Conservation (phyloP, 2,113 vertebrate genomes). For the Halcyon malimbica region DNA sequence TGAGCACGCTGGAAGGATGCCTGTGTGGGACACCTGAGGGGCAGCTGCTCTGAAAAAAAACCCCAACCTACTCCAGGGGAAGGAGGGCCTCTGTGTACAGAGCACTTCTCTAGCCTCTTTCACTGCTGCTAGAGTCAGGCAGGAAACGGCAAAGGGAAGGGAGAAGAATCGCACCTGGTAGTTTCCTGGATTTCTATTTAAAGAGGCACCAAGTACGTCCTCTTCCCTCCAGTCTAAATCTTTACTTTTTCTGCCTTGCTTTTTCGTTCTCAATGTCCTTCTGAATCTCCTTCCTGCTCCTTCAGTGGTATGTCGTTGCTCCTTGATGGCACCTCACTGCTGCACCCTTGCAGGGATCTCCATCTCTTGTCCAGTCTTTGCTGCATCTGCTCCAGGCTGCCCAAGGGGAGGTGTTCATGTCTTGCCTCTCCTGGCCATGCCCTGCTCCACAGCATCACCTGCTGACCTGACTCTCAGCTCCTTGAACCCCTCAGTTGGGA, state of each 20-base stretch:
- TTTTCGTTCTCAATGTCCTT: neutral
- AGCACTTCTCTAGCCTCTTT: neutral
- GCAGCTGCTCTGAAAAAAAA: neutral
- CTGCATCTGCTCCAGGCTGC: neutral
- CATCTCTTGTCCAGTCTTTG: neutral
- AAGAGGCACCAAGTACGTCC: constrained; percentile 18
- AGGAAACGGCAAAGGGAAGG: neutral
- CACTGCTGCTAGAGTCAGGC: neutral
- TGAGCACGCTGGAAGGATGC: neutral
- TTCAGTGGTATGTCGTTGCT: neutral
- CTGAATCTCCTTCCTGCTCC: neutral
- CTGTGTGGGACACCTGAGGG: neutral
- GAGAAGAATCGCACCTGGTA: neutral
- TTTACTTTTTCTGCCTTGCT: neutral
- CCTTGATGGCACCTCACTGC: neutral
- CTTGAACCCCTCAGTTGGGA: accelerated
- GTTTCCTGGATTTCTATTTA: constrained; percentile 47
- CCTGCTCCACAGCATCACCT: neutral
- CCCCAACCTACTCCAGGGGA: accelerated
- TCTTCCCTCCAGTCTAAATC: neutral
- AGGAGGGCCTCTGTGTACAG: neutral
- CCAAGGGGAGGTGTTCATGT: neutral
- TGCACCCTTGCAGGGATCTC: neutral
- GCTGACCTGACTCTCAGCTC: neutral
- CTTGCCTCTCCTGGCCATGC: neutral